Evolutionary conservation across 1,140 invertebrate species (phyloP).

Genomic region (Pectinophora gossypiella): DNA sequence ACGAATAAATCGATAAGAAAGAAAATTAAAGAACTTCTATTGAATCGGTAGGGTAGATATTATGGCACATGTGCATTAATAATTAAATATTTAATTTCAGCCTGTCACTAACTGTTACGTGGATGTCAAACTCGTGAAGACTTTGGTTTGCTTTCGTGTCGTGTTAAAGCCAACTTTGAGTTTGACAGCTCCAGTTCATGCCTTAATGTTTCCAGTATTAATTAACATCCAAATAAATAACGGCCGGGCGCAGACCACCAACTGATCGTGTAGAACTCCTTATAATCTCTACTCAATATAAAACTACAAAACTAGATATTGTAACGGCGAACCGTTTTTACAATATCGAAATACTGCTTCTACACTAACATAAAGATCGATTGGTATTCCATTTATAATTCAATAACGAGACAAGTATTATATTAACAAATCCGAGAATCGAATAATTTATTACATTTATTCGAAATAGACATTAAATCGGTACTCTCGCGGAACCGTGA

Average conservation of each 20-base stretch:
- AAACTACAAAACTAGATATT: conserved; percentile 63
- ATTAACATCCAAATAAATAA: no score
- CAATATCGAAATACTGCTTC: conserved; percentile 65
- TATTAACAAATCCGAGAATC: conserved; percentile 29
- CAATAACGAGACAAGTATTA: no score
- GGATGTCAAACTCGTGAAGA: no score
- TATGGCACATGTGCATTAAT: conserved; percentile 64
- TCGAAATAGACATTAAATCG: conserved; percentile 47
- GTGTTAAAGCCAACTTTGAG: no score
- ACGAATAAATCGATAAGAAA: no score
- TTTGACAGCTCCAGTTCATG: background rate
- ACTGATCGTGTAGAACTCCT: no score
- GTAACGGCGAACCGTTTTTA: conserved; percentile 46
- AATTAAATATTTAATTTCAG: no score
- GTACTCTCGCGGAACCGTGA: conserved; percentile 16
- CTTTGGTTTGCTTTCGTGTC: no score
- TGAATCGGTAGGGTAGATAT: conserved; percentile 45
- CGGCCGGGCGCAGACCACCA: no score
- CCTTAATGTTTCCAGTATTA: no score
- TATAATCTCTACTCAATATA: conserved; percentile 14
- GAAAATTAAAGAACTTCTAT: no score
- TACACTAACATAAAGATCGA: conserved; percentile 51
- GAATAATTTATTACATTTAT: conserved; percentile 32
- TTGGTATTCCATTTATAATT: conserved; percentile 47
- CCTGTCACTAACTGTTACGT: no score